phyloP scores from a whole-genome alignment of 2,888 invertebrate genomes.

The Colostygia pectinataria region DNA sequence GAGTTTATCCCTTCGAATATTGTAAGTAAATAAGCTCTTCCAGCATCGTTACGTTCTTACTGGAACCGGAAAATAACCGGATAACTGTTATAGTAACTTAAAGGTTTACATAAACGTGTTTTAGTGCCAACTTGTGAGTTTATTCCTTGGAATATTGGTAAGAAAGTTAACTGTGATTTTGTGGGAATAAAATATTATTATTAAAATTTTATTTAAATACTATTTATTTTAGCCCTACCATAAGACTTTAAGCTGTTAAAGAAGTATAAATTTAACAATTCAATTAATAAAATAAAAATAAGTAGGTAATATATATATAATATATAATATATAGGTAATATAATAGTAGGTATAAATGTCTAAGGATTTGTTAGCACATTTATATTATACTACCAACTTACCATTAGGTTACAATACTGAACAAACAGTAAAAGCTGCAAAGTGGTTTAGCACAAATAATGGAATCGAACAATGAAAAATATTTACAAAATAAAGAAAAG shows the following conservation, averaged over 20 bases:
- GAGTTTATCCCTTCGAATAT: too few relatives aligned
- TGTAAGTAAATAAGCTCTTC: too few relatives aligned
- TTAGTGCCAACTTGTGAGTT: background rate
- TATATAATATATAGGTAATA: background rate
- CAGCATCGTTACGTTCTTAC: slow-evolving; percentile 73
- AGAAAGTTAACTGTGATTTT: background rate
- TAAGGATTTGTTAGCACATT: slow-evolving; percentile 8
- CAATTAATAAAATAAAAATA: too few relatives aligned
- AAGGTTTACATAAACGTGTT: too few relatives aligned
- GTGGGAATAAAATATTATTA: background rate
- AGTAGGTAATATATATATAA: background rate
- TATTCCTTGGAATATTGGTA: background rate
- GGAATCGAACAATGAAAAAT: slow-evolving; percentile 36
- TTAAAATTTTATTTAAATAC: too few relatives aligned
- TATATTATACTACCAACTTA: slow-evolving; percentile 9
- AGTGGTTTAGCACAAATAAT: slow-evolving; percentile 41
- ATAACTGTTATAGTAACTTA: too few relatives aligned
- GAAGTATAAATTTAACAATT: too few relatives aligned
- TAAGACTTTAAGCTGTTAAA: background rate
- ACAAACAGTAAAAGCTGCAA: slow-evolving; percentile 50
- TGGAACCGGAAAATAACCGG: slow-evolving; percentile 49
- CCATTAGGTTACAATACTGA: slow-evolving; percentile 10
- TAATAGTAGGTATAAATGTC: background rate
- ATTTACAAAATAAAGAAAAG: slow-evolving; percentile 54
- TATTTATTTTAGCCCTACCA: background rate